Percentiles rank a stretch among this genome's conserved stretches.
Conservation (phyloP, 2,797 vertebrate genomes). For the Clarias platycephalus region DNA sequence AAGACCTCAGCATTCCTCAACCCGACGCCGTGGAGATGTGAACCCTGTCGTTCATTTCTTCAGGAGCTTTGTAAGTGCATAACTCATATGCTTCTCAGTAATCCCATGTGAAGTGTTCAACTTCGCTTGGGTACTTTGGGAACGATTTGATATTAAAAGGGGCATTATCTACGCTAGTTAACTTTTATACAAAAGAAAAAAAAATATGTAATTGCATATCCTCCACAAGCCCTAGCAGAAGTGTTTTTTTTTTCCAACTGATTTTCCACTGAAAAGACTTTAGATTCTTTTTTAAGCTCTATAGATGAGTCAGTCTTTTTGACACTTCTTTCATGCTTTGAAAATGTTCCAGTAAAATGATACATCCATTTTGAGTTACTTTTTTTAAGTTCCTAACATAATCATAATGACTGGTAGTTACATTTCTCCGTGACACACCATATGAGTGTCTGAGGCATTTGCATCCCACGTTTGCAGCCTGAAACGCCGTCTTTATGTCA, state of each 20-base stretch:
- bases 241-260: too few species aligned
- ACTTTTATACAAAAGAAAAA: neutral
- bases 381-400: neutral
- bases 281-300: neutral
- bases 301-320: neutral
- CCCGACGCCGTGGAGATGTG: constrained; percentile 73
- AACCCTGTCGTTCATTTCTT: constrained; percentile 80
- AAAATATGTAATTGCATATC: neutral
- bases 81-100: neutral
- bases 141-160: constrained; percentile 3
- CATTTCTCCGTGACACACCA: constrained; percentile 3
- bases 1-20: constrained; percentile 64
- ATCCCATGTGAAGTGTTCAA: neutral
- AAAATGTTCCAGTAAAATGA: neutral
- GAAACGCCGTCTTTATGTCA: constrained; percentile 43
- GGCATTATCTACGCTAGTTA: neutral
- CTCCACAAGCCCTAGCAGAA: neutral
- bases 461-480: constrained; percentile 21
- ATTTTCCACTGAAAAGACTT: neutral
- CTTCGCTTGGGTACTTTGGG: neutral
- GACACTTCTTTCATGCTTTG: neutral
- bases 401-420: neutral
- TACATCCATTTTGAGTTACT: neutral
- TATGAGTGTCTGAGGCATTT: constrained; percentile 1
- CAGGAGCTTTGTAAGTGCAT: constrained; percentile 76